Evolutionary conservation across 2,797 vertebrate genomes (phyloP).

Genomic region (Todus mexicanus): DNA sequence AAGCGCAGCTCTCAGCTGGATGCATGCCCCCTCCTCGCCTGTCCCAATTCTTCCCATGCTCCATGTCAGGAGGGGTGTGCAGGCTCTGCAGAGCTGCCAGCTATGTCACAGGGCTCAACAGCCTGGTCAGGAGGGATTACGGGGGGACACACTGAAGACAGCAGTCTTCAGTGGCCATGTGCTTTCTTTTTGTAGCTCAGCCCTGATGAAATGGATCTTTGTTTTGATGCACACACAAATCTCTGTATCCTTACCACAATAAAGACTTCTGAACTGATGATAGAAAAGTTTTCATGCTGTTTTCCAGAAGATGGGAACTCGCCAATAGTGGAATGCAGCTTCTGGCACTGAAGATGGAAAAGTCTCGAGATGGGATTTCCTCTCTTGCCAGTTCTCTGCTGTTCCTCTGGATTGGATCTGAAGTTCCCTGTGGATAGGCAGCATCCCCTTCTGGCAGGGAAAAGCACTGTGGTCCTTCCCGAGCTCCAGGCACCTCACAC

Average conservation of each 20-base stretch:
- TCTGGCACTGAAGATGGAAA: conserved; percentile 17
- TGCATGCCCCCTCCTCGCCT: background rate
- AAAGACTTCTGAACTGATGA: conserved; percentile 29
- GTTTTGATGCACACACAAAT: background rate
- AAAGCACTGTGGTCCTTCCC: background rate
- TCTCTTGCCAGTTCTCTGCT: background rate
- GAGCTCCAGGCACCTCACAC: background rate
- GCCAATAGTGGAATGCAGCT: background rate
- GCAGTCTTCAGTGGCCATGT: background rate
- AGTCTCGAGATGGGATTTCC: background rate
- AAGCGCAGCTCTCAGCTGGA: background rate
- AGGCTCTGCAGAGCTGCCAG: background rate
- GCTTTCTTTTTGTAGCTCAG: background rate
- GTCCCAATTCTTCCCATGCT: background rate
- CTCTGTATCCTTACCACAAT: conserved; percentile 44
- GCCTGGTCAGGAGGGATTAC: background rate
- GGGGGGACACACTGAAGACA: background rate
- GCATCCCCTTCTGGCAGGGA: background rate
- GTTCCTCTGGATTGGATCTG: background rate
- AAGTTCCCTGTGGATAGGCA: background rate
- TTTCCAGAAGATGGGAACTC: background rate
- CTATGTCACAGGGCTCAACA: background rate
- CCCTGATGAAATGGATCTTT: background rate
- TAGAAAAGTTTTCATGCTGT: background rate
- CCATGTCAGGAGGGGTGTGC: background rate